Evolutionary conservation across 2,888 invertebrate species (phyloP).

Genomic region (Pemphredon lugubris): DNA sequence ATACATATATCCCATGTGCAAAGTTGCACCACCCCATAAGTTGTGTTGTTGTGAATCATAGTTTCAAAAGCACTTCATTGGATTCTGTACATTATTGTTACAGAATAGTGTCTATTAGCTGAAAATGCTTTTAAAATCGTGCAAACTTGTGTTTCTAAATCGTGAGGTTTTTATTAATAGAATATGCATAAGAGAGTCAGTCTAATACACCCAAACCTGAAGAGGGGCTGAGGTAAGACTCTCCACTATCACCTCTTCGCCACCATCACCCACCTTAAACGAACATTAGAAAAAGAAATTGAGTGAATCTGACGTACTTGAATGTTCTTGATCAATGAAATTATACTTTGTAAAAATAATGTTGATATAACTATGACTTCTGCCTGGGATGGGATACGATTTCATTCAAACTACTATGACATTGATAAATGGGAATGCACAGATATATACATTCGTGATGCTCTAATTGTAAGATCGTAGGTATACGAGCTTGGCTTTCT

Average conservation of each 20-base stretch:
- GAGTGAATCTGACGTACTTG: constrained; percentile 16
- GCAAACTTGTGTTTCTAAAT: constrained; percentile 61
- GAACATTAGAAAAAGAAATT: constrained; percentile 59
- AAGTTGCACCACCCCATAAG: constrained; percentile 44
- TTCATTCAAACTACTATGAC: too few relatives aligned
- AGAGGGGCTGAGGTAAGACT: constrained; percentile 74
- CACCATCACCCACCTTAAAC: constrained; percentile 75
- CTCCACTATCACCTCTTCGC: constrained; percentile 74
- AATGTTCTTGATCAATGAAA: neutral
- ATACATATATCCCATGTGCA: constrained; percentile 41
- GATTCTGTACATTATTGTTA: constrained; percentile 24
- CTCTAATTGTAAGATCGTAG: neutral
- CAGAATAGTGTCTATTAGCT: constrained; percentile 31
- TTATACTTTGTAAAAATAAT: constrained; percentile 6
- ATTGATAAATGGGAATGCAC: neutral
- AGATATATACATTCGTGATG: neutral
- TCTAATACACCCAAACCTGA: constrained; percentile 72
- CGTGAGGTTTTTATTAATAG: constrained; percentile 50
- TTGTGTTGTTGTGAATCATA: constrained; percentile 29
- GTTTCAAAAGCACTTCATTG: constrained; percentile 44
- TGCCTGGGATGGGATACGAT: too few relatives aligned
- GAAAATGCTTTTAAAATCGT: constrained; percentile 49
- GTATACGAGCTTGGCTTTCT: constrained; percentile 11
- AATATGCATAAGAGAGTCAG: constrained; percentile 64
- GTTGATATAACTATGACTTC: constrained; percentile 1